Percentiles rank a stretch among this genome's conserved stretches.
These are phyloP conservation scores for Enoplolaimus lenunculus DNA, from an alignment of 2,888 invertebrate genomes.

Conservation along the genomic window DNA sequence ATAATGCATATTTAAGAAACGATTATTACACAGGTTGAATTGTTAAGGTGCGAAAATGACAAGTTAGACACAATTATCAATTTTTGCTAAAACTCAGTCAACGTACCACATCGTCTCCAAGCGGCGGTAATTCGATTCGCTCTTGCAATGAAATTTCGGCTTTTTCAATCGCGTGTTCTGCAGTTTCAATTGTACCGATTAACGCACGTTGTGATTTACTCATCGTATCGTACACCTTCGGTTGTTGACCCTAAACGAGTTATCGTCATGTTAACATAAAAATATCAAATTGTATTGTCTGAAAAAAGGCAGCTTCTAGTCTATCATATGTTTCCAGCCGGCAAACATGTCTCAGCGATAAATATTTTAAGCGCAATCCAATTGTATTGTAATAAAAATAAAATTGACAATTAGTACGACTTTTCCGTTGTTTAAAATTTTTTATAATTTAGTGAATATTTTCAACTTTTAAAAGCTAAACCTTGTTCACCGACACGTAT, in stretches of 20 bases:
- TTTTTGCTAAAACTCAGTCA: too few species aligned
- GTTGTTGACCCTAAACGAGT: slow-evolving; percentile 64
- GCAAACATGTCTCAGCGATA: too few species aligned
- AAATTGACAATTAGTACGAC: too few species aligned
- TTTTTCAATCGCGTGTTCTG: slow-evolving; percentile 69
- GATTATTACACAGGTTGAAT: not conserved
- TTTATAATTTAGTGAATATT: too few species aligned
- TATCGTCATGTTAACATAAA: not conserved
- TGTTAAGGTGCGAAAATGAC: not conserved
- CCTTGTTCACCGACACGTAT: too few species aligned
- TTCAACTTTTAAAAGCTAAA: too few species aligned
- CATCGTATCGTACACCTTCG: slow-evolving; percentile 67
- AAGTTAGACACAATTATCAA: too few species aligned
- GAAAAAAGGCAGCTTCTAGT: not conserved
- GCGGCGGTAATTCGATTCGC: slow-evolving; percentile 51
- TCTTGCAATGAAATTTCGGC: slow-evolving; percentile 61
- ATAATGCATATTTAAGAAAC: too few species aligned
- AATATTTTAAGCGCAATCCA: too few species aligned
- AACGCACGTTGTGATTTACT: slow-evolving; percentile 84
- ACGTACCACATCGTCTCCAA: slow-evolving; percentile 38
- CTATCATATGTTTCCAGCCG: not conserved
- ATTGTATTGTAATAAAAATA: too few species aligned
- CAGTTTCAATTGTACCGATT: slow-evolving; percentile 71
- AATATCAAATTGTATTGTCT: not conserved
- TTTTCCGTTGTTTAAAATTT: too few species aligned